These are phyloP conservation scores for Trichonephila clavipes DNA, from an alignment of 1,140 invertebrate species.

Conservation along the genomic window DNA sequence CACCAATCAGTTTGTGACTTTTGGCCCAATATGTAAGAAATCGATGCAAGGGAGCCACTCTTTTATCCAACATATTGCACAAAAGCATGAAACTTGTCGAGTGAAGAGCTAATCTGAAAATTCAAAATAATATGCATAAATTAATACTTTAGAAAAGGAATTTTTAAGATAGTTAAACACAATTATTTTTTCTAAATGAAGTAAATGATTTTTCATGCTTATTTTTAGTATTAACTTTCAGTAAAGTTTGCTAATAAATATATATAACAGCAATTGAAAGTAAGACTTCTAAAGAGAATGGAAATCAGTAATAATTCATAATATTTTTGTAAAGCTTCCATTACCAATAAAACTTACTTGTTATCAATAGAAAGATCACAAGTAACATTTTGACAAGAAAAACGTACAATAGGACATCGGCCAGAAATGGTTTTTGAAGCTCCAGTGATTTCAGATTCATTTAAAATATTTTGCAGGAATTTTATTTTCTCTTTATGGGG, in stretches of 20 bases:
- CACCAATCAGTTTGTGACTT: slow-evolving; percentile 28
- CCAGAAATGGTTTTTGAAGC: neutral
- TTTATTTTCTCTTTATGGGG: neutral
- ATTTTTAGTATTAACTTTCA: too few species aligned
- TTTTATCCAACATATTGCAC: slow-evolving; percentile 41
- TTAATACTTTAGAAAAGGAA: too few species aligned
- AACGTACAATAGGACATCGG: slow-evolving; percentile 43
- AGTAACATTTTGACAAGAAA: neutral
- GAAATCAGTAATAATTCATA: too few species aligned
- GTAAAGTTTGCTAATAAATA: too few species aligned
- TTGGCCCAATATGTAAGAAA: slow-evolving; percentile 49
- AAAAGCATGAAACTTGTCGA: slow-evolving; percentile 37
- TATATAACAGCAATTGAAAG: too few species aligned
- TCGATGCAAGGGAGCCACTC: slow-evolving; percentile 37
- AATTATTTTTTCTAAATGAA: too few species aligned
- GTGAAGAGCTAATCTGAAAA: neutral
- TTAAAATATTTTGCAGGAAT: neutral
- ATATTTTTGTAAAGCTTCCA: neutral
- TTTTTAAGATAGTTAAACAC: too few species aligned
- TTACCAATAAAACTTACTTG: slow-evolving; percentile 27
- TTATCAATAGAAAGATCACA: slow-evolving; percentile 48
- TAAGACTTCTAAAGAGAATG: too few species aligned
- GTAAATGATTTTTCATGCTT: too few species aligned
- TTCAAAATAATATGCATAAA: too few species aligned
- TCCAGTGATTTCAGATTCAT: neutral